Base-by-base conservation (phyloP, 2,113 vertebrate species). In the Limanda limanda region DNA sequence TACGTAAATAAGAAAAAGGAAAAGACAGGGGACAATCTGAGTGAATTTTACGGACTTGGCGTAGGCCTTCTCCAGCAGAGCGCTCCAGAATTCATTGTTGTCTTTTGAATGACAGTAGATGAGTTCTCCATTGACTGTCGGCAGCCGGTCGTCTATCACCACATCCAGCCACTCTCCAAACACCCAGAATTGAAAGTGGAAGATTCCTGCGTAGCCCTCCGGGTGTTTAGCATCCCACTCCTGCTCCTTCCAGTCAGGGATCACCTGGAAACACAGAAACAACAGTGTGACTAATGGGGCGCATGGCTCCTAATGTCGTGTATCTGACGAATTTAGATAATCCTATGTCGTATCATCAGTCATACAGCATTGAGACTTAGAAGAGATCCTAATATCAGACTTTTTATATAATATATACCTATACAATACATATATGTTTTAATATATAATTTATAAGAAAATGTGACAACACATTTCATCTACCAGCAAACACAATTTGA, bases 161-260 rank as follows among this genome's bases (percentile, higher is more conserved):
- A 99, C 97, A 9, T 99, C 97, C 0, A 94, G 87, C 98, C 97
- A 99, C 76, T 96, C 82, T 3, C 96, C 97, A 78, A 99, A 96
- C 79, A 95, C 89, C 97, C 98, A 99, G 91, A 99, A 99, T 57
- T 94, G 94, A 83, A 99, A 99, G 63, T 93, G 96, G 84, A 99
- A 99, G 74, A 99, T 99, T 45, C 98, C 98, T 4, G 94, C 93
- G 2, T 99, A 96, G 75, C 83, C 92, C 65, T 95, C 94, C 0
- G 96, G 94, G 63, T 95, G 93, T 57, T 84, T 91, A 27, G 91
- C 81, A 71, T 97, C 94, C 97, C 97, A 99, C 52, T 98, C 97
- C 88, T 99, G 98, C 47, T 96, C 95, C 0, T 90, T 95, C 31
- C 94, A 92, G 68, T 96, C 89, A 60, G 96, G 95, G 84, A 98